Base-by-base conservation (phyloP, 2,888 invertebrate species). In the Philopedon plagiatum region DNA sequence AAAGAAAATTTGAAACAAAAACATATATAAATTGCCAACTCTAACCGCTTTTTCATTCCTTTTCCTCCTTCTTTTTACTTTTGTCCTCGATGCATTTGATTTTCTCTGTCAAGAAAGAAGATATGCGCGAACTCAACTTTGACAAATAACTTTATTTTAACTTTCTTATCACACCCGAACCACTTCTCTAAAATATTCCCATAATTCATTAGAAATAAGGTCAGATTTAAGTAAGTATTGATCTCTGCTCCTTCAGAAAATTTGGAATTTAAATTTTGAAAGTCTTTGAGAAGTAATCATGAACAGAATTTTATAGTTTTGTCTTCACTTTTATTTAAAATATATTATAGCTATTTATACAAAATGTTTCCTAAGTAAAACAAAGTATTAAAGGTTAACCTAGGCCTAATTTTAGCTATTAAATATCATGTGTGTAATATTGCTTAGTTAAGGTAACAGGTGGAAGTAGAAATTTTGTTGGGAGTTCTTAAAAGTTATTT, bases 101-200 rank as follows among this genome's bases (percentile, higher is more conserved):
- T 29, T 29, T 54, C 13, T 13, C 15, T 18, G 51, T 54, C 51
- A 29, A 18, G 51, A 4, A 54, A 57, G 21, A 57, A 18, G 66
- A 49, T 66, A 34, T 58, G 66, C 37, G 8, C 18, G 65, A 56
- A 58, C 58, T 66, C 66, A 39, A 51, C 51, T 67, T 67, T 61
- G 67, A 61, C 67, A 67, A 67, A 67, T 67, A 67, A 67, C 67
- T 67, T 37, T 51, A 67, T 67, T 67, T 67, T 39, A 66, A 67
- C 67, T 67, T 67, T 61, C 60, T 67, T 67, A 67, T 67, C 67
- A 67, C 51, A 34, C 41, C 29, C 54, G 23, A 60, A 54, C 67
- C 67, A 67, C 67, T 61, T 67, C 60, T 60, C 51, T 61, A 49
- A 61, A 67, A 60, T 67, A 67, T 60, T 67, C 51, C 29, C 51